A percentile compares a stretch with the other conserved stretches of the same genome.
Evolutionary conservation across 2,797 vertebrate species (phyloP).

Genomic region (Melanotaenia parkinsoni): DNA sequence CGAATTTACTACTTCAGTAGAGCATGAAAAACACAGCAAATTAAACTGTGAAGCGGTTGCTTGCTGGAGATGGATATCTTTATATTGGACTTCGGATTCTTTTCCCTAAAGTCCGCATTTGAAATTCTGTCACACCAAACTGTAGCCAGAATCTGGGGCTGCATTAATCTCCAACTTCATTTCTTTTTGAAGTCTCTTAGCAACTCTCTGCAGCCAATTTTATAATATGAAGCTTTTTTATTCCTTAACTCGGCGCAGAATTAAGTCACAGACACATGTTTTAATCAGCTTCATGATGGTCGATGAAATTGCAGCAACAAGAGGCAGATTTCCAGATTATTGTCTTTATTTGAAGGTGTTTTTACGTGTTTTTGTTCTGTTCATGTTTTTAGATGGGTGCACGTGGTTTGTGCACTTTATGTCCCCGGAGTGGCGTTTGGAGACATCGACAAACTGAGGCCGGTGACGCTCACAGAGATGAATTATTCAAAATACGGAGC

Average conservation of each 20-base stretch:
- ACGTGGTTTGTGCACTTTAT: slow-evolving; percentile 98
- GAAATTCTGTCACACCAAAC: slow-evolving; percentile 81
- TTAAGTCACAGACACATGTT: slow-evolving; percentile 33
- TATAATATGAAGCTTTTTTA: slow-evolving; percentile 39
- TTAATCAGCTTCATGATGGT: slow-evolving; percentile 28
- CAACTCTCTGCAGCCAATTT: slow-evolving; percentile 60
- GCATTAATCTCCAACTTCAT: slow-evolving; percentile 72
- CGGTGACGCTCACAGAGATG: slow-evolving; percentile 99
- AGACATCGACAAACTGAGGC: slow-evolving; percentile 97
- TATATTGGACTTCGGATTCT: slow-evolving; percentile 90
- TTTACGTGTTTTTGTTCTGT: slow-evolving; percentile 3
- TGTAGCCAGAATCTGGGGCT: slow-evolving; percentile 63
- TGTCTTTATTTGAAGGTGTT: neutral
- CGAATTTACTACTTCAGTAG: slow-evolving; percentile 96
- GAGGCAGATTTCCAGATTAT: neutral
- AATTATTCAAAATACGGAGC: slow-evolving; percentile 99
- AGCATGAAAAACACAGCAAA: slow-evolving; percentile 96
- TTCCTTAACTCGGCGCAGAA: slow-evolving; percentile 40
- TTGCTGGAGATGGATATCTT: slow-evolving; percentile 94
- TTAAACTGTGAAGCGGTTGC: slow-evolving; percentile 93
- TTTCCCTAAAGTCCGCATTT: slow-evolving; percentile 78
- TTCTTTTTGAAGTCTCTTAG: slow-evolving; percentile 65
- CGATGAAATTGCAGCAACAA: slow-evolving; percentile 8
- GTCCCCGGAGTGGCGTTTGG: slow-evolving; percentile 99
- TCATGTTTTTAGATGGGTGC: slow-evolving; percentile 91